Base-by-base conservation (phyloP, 1,140 invertebrate species). In the Hyles vespertilio region DNA sequence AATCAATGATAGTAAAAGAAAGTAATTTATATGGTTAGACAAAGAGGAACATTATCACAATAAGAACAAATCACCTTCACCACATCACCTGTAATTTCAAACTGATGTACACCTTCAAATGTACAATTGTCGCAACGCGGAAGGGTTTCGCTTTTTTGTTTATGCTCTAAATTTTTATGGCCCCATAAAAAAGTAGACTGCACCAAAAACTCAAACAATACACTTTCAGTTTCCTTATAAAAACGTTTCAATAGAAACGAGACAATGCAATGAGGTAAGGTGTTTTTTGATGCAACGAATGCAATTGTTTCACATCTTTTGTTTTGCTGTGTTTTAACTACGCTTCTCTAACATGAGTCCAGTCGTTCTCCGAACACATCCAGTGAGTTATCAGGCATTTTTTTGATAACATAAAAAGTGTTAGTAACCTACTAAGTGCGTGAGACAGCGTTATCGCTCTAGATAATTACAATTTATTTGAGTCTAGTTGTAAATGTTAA, bases 191-290 rank as follows among this genome's bases (percentile, higher is more conserved):
- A 83, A 81, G 67, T 77, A 65, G 70, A 79, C 70, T 67, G 63
- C 22, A 55, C 59, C 61, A 64, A 60, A 70, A 75, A 71, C 70
- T 58, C 32, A 52, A 68, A 87, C 85, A 87, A 87, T 84, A 60
- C 69, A 88, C 85, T 88, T 83, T 88, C 85, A 81, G 73, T 88
- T 88, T 88, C 85, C 83, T 83, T 88, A 84, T 85, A 87, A 87
- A 40, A 87, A 73, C n/a, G 52, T 44, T 58, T 40, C 33, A 59
- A 78, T 69, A 84, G 84, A 61, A 48, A 43, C 36, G 49, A 61
- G 51, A 67, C 55, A 69, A 63, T 70, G 56, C 53, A 61, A 70
- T 54, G 69, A 54, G 73, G 68, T 72, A 67, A 85, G 84, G 84
- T 87, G 81, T 84, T 88, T 88, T 88, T 88, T 81, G 80, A 84